Evolutionary conservation across 2,888 invertebrate genomes (phyloP).

Genomic region (Pecten maximus): DNA sequence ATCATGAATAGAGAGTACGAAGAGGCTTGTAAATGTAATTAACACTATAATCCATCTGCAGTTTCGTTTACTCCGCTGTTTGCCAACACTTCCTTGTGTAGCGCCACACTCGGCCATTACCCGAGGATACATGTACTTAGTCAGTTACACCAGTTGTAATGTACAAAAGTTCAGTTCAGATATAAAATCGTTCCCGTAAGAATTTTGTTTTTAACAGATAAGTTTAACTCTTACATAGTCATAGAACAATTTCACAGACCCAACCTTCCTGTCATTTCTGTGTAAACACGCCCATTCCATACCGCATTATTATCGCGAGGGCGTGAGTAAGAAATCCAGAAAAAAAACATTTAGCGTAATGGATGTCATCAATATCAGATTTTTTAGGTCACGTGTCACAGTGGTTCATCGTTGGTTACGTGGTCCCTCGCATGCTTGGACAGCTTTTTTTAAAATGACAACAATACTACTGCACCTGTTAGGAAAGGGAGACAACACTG

Average conservation of each 20-base stretch:
- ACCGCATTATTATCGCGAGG: neutral
- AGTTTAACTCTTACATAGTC: neutral
- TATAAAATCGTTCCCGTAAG: neutral
- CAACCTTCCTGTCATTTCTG: neutral
- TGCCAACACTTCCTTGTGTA: neutral
- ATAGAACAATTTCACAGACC: neutral
- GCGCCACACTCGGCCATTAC: neutral
- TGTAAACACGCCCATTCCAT: neutral
- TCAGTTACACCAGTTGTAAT: neutral
- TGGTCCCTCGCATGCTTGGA: neutral
- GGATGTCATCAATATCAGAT: neutral
- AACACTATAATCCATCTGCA: neutral
- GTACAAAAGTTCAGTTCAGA: neutral
- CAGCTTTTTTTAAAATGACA: neutral
- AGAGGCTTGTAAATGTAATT: neutral
- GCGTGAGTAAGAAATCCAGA: neutral
- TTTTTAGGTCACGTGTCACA: neutral
- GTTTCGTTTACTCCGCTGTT: neutral
- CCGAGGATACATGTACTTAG: neutral
- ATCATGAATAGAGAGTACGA: neutral
- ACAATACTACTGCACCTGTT: constrained; percentile 9
- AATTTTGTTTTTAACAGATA: neutral
- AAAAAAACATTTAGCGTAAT: neutral
- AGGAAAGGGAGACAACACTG: constrained; percentile 6
- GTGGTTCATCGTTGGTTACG: neutral